Percentiles rank a stretch among this genome's conserved stretches.
phyloP scores from a whole-genome alignment of 1,140 invertebrate genomes.

The Formica exsecta region DNA sequence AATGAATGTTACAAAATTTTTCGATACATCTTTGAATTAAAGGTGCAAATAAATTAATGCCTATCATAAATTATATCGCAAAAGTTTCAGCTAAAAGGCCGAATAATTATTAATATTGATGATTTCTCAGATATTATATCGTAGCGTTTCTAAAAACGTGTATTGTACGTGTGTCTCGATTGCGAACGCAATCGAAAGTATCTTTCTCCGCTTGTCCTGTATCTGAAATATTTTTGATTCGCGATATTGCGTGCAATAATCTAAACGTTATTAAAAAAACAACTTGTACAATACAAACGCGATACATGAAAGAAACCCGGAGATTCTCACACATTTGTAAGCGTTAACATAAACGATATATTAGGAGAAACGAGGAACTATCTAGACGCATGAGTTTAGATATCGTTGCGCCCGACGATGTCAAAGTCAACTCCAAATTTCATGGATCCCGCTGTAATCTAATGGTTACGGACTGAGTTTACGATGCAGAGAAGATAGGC shows the following conservation, averaged over 20 bases:
- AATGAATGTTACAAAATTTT: neutral
- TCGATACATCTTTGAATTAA: neutral
- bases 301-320: neutral
- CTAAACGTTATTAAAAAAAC: constrained; percentile 23
- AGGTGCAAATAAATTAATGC: neutral
- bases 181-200: neutral
- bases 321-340: neutral
- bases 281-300: neutral
- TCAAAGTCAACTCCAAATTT: constrained; percentile 55
- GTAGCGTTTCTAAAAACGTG: neutral
- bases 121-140: constrained; percentile 2
- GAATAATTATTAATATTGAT: neutral
- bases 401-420: constrained; percentile 28
- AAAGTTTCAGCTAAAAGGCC: neutral
- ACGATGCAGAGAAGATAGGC: constrained; percentile 36
- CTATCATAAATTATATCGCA: neutral
- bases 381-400: constrained; percentile 44
- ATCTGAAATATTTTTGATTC: constrained; percentile 43
- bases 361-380: constrained; percentile 38
- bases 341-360: neutral
- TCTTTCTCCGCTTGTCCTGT: constrained; percentile 4
- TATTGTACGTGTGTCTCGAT: constrained; percentile 1
- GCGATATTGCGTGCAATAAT: constrained; percentile 19
- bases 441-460: constrained; percentile 44
- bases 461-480: constrained; percentile 64